These are phyloP conservation scores for Aplodontia rufa DNA, from an alignment of 2,113 vertebrate genomes.

Conservation along the genomic window DNA sequence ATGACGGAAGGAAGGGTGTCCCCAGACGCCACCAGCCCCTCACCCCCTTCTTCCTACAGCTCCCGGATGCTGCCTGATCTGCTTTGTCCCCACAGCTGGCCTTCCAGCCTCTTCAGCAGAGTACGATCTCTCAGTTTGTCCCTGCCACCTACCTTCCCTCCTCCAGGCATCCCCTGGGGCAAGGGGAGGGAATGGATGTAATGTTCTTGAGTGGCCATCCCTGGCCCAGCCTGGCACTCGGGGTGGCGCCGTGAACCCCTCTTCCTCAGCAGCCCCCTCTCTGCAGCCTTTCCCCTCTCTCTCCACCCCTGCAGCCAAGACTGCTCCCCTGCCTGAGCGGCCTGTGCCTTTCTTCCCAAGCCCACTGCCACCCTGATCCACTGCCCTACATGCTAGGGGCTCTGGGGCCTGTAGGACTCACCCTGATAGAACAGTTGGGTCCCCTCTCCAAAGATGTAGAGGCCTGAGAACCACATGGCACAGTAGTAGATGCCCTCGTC, in stretches of 20 bases:
- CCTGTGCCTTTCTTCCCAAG: background rate
- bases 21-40: background rate
- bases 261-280: too few species aligned
- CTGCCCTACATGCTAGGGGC: background rate
- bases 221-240: too few species aligned
- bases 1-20: background rate
- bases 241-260: background rate
- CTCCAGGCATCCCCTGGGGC: background rate
- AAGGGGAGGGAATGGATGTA: background rate
- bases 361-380: background rate
- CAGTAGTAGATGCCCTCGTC: slow-evolving; percentile 57
- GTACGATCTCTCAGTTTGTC: background rate
- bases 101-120: background rate
- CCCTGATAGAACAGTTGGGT: slow-evolving; percentile 4
- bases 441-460: slow-evolving; percentile 51
- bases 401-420: background rate
- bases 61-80: background rate
- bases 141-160: background rate
- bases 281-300: background rate
- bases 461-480: slow-evolving; percentile 38
- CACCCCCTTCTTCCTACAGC: background rate
- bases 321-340: background rate
- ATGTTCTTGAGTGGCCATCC: background rate
- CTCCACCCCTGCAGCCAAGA: background rate
- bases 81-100: background rate